Evolutionary conservation across 2,888 invertebrate genomes (phyloP).

Genomic region (Clepsis dumicolana): DNA sequence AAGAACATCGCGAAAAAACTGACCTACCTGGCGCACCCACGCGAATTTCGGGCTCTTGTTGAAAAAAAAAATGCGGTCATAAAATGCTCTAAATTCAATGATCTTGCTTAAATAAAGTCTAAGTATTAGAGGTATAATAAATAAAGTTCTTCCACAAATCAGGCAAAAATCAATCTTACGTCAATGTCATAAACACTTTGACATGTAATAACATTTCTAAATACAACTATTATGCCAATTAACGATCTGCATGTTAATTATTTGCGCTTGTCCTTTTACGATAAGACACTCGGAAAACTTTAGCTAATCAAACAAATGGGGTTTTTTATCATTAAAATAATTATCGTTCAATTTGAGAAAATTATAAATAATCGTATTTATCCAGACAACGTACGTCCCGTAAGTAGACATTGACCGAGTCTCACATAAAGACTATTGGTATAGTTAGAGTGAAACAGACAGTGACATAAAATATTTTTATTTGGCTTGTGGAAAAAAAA

Average conservation of each 20-base stretch:
- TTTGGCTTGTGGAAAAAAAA: too few relatives aligned
- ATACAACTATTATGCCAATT: slow-evolving; percentile 72
- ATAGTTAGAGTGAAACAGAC: too few relatives aligned
- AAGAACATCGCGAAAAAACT: slow-evolving; percentile 55
- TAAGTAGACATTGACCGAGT: neutral
- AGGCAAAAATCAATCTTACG: too few relatives aligned
- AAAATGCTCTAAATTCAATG: slow-evolving; percentile 43
- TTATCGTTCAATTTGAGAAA: neutral
- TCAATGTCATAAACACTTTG: too few relatives aligned
- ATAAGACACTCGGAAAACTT: slow-evolving; percentile 61
- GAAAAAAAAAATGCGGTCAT: neutral
- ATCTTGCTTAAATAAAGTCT: slow-evolving; percentile 55
- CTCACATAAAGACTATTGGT: neutral
- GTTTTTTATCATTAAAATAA: neutral
- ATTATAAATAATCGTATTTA: neutral
- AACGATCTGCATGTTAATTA: slow-evolving; percentile 65
- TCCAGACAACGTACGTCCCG: neutral
- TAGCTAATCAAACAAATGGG: slow-evolving; percentile 14
- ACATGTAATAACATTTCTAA: too few relatives aligned
- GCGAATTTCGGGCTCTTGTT: neutral
- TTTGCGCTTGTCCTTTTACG: slow-evolving; percentile 67
- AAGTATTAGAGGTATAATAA: too few relatives aligned
- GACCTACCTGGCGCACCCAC: slow-evolving; percentile 8
- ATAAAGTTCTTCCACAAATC: too few relatives aligned
- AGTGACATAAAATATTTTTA: too few relatives aligned